Evolutionary conservation across 1,140 invertebrate genomes (phyloP), one percentile per base, ranked within the genome.

Genomic region (Saxidomus purpurata): DNA sequence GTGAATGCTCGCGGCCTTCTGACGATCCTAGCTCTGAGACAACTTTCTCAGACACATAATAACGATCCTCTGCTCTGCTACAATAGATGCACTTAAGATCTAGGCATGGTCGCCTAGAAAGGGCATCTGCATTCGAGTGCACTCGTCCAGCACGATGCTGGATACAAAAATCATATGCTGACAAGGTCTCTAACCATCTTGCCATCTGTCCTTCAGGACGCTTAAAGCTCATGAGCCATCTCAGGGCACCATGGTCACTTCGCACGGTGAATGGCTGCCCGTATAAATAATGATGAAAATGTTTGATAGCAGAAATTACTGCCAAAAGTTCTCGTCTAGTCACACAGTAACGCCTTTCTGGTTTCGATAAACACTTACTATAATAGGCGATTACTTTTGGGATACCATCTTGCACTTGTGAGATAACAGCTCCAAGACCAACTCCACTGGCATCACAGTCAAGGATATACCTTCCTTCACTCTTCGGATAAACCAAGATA

Each of bases 391-490:
- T 76, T 1, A 89, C 79, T 17, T 47, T 59, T 47, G 84, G 61
- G 47, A 71, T 4, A 17, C 93, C 91, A 43, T 93, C 89, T 22
- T 92, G 47, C 6, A 92, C 87, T 90, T 96, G 95, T 28, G 93
- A 91, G 17, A 96, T 61, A 11, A 95, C 94, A 31, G 93, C 95
- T 11, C 94, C 94, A 47, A 96, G 89, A 17, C 94, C 94, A 91
- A 92, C 89, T 13, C 94, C 91, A 36, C 94, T 95, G 36, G 95
- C 95, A 91, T 96, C 96, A 0, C 94, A 95, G 47, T 95, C 93
- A 0, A 96, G 87, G 0, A 94, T 94, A 47, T 95, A 95, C 0
- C 89, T 91, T 89, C 94, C 86, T 3, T 38, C 69, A 61, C 93
- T 92, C 87, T 95, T 89, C 25, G 94, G 93, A 77, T 91, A 91